Evolutionary conservation across 2,113 vertebrate genomes (phyloP), one percentile per base, ranked within the genome.

Genomic region (Sciurus niger): DNA sequence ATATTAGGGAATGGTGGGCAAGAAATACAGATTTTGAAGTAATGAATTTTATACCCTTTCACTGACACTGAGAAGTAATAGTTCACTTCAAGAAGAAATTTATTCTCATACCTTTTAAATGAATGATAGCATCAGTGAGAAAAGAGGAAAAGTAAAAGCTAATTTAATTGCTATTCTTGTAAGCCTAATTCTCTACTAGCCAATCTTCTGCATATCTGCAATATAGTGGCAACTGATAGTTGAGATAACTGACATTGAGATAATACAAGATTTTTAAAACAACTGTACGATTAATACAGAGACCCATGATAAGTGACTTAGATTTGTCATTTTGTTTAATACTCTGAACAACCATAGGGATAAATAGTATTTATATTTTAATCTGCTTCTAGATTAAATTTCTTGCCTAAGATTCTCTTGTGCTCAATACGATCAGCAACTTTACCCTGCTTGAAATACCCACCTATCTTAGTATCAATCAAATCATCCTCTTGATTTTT

Each of bases 91-190:
- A 48, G 55, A 58, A 86, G 48, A 83, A 67, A 82, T 74, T 30
- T 80, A 74, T 89, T 73, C 32, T 84, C 25, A 12, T 53, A 30
- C 13, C 34, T 60, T 90, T 88, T 34, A 28, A 94, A 48, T 86
- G 40, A 89, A 53, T 72, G 77, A 24, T 67, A 53, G 76, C 67
- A 43, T 78, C 55, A 84, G 25, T n/a, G 88, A 77, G 80, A 53
- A 94, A 90, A 78, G 60, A 72, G 16, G 34, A 53, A 53, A 83
- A 48, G 8, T 46, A 73, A 92, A 96, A 93, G 13, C 60, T 60
- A 14, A 20, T 70, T 92, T 78, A 72, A n/a, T 17, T 91, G 79
- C 4, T 76, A 67, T 63, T 89, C 18, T 86, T 51, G 48, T 6
- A 82, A 48, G 8, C 67, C 73, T 16, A 48, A 0, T 90, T 77